phyloP scores from a whole-genome alignment of 2,797 vertebrate species.

The Tragelaphus eurycerus region DNA sequence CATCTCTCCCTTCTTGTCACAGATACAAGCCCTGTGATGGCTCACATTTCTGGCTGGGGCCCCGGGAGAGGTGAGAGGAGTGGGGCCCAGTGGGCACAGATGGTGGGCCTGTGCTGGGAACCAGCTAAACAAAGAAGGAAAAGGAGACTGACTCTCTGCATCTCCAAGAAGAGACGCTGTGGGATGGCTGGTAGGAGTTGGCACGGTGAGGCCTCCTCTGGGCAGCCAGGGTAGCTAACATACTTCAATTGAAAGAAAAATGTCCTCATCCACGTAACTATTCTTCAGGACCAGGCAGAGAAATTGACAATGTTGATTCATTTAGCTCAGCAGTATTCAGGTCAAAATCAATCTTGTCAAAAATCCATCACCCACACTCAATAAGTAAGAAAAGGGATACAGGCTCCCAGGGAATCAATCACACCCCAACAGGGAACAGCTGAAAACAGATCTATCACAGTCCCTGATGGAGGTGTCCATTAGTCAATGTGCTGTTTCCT shows the following conservation, averaged over 20 bases:
- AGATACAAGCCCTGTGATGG: neutral
- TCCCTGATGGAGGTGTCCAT: slow-evolving; percentile 66
- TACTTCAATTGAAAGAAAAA: slow-evolving; percentile 73
- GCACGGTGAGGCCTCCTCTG: neutral
- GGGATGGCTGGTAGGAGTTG: neutral
- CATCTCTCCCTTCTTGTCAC: neutral
- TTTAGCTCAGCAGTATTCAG: slow-evolving; percentile 81
- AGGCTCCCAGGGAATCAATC: slow-evolving; percentile 79
- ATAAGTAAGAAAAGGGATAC: slow-evolving; percentile 71
- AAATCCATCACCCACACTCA: slow-evolving; percentile 81
- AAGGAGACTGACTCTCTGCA: neutral
- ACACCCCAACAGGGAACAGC: slow-evolving; percentile 57
- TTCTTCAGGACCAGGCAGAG: slow-evolving; percentile 72
- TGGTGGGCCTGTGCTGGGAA: neutral
- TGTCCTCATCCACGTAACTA: slow-evolving; percentile 65
- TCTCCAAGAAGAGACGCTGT: neutral
- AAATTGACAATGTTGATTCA: slow-evolving; percentile 82
- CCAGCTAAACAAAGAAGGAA: neutral
- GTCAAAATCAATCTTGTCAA: slow-evolving; percentile 86
- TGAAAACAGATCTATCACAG: slow-evolving; percentile 78
- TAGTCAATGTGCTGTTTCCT: slow-evolving; percentile 61
- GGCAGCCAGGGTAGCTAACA: slow-evolving; percentile 26
- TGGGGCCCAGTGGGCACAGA: neutral
- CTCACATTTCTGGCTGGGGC: slow-evolving; percentile 2
- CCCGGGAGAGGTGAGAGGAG: neutral